Conservation (phyloP, 1,140 invertebrate genomes). For the Monomorium pharaonis region DNA sequence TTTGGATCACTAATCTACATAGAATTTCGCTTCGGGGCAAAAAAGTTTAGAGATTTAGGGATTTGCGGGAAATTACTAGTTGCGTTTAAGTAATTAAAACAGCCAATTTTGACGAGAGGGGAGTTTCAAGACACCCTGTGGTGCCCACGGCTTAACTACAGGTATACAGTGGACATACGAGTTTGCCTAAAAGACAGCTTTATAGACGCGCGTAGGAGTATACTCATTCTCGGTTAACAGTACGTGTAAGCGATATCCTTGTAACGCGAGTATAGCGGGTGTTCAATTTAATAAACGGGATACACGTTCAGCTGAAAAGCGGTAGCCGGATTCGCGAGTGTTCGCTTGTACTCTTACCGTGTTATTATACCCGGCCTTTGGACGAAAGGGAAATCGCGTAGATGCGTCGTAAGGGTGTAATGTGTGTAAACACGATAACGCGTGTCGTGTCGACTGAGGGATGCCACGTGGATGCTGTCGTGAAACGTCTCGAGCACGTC, state of each 20-base stretch:
- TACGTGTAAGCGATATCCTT: constrained; percentile 18
- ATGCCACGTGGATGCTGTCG: constrained; percentile 14
- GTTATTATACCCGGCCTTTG: not conserved
- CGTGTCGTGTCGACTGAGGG: not conserved
- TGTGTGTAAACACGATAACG: not conserved
- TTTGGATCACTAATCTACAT: not conserved
- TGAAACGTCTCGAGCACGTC: constrained; percentile 26
- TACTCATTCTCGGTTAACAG: constrained; percentile 10
- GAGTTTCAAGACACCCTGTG: constrained; percentile 7
- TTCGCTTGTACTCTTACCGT: not conserved
- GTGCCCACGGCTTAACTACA: not conserved
- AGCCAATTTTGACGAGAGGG: not conserved
- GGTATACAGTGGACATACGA: not conserved
- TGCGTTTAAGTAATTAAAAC: too few species aligned
- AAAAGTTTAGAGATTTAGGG: too few species aligned
- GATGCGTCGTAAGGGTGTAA: not conserved
- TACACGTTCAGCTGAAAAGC: not conserved
- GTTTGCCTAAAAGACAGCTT: constrained; percentile 11
- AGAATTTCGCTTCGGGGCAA: not conserved
- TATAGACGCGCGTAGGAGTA: constrained; percentile 5
- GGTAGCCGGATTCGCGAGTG: constrained; percentile 12
- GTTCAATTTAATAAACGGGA: not conserved
- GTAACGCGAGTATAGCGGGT: constrained; percentile 17
- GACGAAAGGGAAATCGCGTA: not conserved
- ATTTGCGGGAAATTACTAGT: too few species aligned